phyloP scores from a whole-genome alignment of 2,888 invertebrate genomes.

The Heliothis peltigera region DNA sequence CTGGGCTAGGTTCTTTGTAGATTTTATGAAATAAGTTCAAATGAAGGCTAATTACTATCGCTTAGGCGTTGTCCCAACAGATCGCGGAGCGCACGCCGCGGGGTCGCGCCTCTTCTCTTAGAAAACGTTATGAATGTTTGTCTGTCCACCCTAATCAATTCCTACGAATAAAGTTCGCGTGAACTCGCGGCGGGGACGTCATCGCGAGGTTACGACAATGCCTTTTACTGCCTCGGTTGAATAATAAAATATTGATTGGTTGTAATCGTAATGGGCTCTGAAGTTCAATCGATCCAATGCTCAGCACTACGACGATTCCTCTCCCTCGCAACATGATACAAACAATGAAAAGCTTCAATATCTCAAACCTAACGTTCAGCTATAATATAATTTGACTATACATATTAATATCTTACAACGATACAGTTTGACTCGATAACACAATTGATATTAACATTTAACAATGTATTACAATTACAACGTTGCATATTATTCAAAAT shows the following conservation, averaged over 20 bases:
- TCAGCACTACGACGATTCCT: conserved; percentile 28
- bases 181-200: not conserved
- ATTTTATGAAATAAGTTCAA: conserved; percentile 57
- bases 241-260: conserved; percentile 41
- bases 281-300: conserved; percentile 65
- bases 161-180: conserved; percentile 5
- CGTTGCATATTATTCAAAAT: conserved; percentile 22
- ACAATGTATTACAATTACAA: conserved; percentile 47
- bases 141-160: not conserved
- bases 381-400: conserved; percentile 53
- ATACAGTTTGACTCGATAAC: conserved; percentile 37
- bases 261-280: conserved; percentile 55
- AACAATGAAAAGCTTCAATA: conserved; percentile 46
- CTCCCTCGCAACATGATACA: conserved; percentile 30
- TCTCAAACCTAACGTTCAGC: conserved; percentile 42
- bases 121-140: not conserved
- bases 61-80: not conserved
- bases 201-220: conserved; percentile 1
- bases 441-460: conserved; percentile 45
- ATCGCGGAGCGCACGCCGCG: not conserved
- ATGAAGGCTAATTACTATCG: conserved; percentile 3
- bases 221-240: conserved; percentile 4
- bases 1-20: conserved; percentile 43
- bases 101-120: not conserved
- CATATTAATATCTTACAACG: conserved; percentile 44